These are phyloP conservation scores for Panagrolaimus sp. DNA, from an alignment of 1,140 invertebrate genomes.

Conservation along the genomic window DNA sequence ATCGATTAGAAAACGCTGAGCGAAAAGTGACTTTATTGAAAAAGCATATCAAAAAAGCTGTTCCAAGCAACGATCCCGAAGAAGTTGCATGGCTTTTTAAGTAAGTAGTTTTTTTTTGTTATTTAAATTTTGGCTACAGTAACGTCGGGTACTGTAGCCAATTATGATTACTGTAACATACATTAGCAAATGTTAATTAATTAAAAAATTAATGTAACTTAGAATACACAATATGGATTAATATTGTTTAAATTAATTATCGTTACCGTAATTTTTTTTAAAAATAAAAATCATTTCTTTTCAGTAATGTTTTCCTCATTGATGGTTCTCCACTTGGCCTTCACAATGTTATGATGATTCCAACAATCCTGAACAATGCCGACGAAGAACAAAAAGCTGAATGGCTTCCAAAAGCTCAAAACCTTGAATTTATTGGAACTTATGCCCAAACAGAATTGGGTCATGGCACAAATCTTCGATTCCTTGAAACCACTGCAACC, in stretches of 20 bases:
- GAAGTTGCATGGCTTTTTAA: background rate
- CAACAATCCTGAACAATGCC: constrained; percentile 72
- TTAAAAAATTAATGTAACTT: constrained; percentile 25
- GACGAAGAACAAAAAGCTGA: constrained; percentile 76
- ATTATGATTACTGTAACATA: constrained; percentile 34
- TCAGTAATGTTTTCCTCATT: constrained; percentile 1
- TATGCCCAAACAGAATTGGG: constrained; percentile 84
- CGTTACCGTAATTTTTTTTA: background rate
- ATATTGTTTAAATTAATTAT: background rate
- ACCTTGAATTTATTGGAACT: constrained; percentile 77
- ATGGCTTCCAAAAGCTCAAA: constrained; percentile 77
- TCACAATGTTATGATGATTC: constrained; percentile 87
- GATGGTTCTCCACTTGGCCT: constrained; percentile 59
- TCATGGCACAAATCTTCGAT: constrained; percentile 74
- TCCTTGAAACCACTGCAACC: constrained; percentile 80
- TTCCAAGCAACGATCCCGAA: constrained; percentile 38
- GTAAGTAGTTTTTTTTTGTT: constrained; percentile 12
- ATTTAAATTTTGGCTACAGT: no score
- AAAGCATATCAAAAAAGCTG: constrained; percentile 71
- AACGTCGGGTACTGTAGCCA: no score
- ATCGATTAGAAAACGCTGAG: constrained; percentile 75
- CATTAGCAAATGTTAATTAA: constrained; percentile 16
- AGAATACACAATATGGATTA: constrained; percentile 15
- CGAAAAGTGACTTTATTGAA: constrained; percentile 67
- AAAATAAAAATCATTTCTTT: background rate